Base-by-base conservation (phyloP, 2,797 vertebrate species). In the Sebastolobus altivelis region DNA sequence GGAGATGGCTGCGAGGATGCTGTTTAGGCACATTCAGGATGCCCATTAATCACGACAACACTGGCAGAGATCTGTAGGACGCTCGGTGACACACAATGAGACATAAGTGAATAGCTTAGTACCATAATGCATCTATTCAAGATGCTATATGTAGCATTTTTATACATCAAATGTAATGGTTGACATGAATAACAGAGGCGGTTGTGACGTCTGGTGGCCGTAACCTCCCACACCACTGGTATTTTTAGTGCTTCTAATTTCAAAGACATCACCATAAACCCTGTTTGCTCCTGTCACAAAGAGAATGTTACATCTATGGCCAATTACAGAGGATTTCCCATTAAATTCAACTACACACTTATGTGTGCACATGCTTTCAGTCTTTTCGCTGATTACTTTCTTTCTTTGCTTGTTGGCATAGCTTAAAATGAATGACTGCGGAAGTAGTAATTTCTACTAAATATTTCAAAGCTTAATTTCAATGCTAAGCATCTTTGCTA, bases 1-100 rank as follows among this genome's bases (percentile, higher is more conserved):
- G 22, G 65, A 83, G 81, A 70, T 38, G 72, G 75, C 58, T 71
- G 83, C 80, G 70, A 82, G 43, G 85, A 80, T 40, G 82, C 75
- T 81, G 79, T 72, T 81, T 58, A 82, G 65, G 65, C 71, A 79
- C 71, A 56, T 49, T 75, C 59, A 63, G 74, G 70, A 56, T 46
- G 62, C 66, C 65, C 86, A 91, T 89, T 86, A 82, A 90, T 91
- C 88, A 88, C 72, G n/a, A 18, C 46, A 52, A 80, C 79, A 87
- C 81, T 55, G 54, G 59, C 60, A 61, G 82, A 83, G 82, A 83
- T 76, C 73, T 71, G 65, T 54, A 13, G 67, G 70, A 75, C 18
- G 56, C 1, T 1, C 72, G 35, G 73, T 67, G 56, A 83, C 43
- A 75, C 70, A 56, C 56, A 71, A 22, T 73, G 49, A 77, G 82